Base-by-base conservation (phyloP, 2,888 invertebrate species). In the Eristalis arbustorum region DNA sequence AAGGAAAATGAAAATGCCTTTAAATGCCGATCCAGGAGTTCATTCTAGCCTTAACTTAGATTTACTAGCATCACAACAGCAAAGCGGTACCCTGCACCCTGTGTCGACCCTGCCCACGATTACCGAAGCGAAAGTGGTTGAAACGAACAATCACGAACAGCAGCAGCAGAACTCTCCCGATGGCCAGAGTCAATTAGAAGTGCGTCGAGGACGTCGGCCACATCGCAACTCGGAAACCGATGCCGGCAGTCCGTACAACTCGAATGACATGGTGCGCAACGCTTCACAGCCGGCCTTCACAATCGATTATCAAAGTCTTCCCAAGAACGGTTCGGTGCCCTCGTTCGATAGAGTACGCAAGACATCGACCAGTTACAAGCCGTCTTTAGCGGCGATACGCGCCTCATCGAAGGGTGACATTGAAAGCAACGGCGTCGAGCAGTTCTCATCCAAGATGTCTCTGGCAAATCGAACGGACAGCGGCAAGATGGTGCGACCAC, bases 21-120 rank as follows among this genome's bases (percentile, higher is more conserved):
- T 98, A 88, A 98, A 98, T 93, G 95, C 97, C 88, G 98, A 98
- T 93, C 98, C 98, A 4, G 98, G 98, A 71, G 98, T 98, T 66
- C 98, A 98, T 93, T 98, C 98, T 77, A 97, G 97, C 91, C 95
- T 98, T 90, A 97, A 97, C 93, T 94, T 98, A 91, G 98, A 98
- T 92, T 95, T 96, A 92, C 93, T 96, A 90, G 96, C 96, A 69
- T 91, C 91, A 83, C 91, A 92, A 56, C 90, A 90, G 37, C 96
- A 95, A 83, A 95, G 96, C 92, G 96, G 96, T 57, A 96, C 96
- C 79, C 95, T 97, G 90, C 97, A 97, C 85, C 96, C 97, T 8
- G 97, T 97, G 89, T 96, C 97, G 73, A 97, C 97, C 0, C 93
- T 98, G 89, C 98, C 98, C 72, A 98, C 98, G 71, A 98, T 98